Base-by-base conservation (phyloP, 1,140 invertebrate species). In the Tetranychus cinnabarinus region DNA sequence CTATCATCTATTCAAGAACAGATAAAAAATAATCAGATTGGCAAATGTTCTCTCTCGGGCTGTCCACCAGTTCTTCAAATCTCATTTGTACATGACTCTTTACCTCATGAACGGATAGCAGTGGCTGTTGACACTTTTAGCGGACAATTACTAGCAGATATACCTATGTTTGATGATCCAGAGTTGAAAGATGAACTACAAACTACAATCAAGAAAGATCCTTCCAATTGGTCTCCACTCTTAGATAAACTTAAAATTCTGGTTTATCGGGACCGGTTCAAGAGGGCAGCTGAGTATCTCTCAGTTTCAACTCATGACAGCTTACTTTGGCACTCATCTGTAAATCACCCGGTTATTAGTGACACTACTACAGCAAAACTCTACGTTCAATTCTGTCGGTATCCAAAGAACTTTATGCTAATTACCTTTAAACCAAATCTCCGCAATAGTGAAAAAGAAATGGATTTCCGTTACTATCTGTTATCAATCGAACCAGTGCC, bases 71-170 rank as follows among this genome's bases (percentile, higher is more conserved):
- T 92, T 65, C 76, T 97, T 42, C 85, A 86, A 45, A 82, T 93
- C 52, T 87, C 88, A 2, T 79, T 93, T 60, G 73, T 96, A 31
- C 80, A 82, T 63, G 89, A 89, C 10, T 93, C 87, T 71, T 76
- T 92, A 65, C 63, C 85, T 65, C 89, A 89, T 1, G 91, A 97
- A 71, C 82, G 88, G 69, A 77, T 96, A 62, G 75, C 92, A 42
- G 82, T 96, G 31, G 86, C 88, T 48, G 86, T 96, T 42, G 89
- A 95, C 69, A 89, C 88, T 50, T 87, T 93, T 69, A 88, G 85
- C n/a, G 92, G 91, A 5, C 83, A 85, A 72, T 77, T 90, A 62
- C 81, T 76, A 57, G 88, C 86, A 66, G 88, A 91, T 69, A 84
- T 95, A 47, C 88, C 89, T 15, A 88, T 89, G 69, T 88, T 88